Base-by-base conservation (phyloP, 1,140 invertebrate genomes). In the Sycophila sp. region DNA sequence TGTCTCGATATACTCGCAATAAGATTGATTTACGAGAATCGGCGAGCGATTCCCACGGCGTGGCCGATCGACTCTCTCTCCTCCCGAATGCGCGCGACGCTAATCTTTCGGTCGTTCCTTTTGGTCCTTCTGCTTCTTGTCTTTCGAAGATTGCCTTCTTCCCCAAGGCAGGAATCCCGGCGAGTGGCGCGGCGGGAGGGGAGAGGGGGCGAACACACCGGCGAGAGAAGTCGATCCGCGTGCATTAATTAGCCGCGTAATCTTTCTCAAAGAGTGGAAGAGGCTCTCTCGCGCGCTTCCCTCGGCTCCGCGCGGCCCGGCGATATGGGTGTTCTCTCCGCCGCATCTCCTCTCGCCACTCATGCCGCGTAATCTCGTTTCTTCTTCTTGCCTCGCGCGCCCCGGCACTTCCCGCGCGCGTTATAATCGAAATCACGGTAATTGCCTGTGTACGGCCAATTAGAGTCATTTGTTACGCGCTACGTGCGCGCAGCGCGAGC, bases 311-410 rank as follows among this genome's bases (percentile, higher is more conserved):
- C 36, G 32, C 58, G 22, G 42, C 58, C 49, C 51, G 69, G 59
- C 80, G 77, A 79, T 80, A 82, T 76, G 80, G 80, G 79, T 81
- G 80, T 82, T 82, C 77, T 72, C 76, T 73, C 19, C n/a, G 40
- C n/a, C 55, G 40, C 30, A 8, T 13, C 42, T 47, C 17, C 42
- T 5, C 72, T 79, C 77, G 78, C 80, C 74, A 80, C 78, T 80
- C 78, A 80, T 80, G 80, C 78, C 74, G 78, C 63, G 75, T 73
- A 78, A 77, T 78, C 75, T 79, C 73, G 73, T 73, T 63, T 45
- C 71, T 70, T 74, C 53, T 69, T 34, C 68, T 42, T 34, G 8
- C 34, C 55, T 42, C 22, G 8, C 5, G 36, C 40, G 13, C 58
- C 6, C 15, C 56, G 17, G 19, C 36, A 56, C 32, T 56, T 66